These are phyloP conservation scores for Patiria pectinifera DNA, from an alignment of 53 echinoderm and acorn worm species.

Conservation along the genomic window DNA sequence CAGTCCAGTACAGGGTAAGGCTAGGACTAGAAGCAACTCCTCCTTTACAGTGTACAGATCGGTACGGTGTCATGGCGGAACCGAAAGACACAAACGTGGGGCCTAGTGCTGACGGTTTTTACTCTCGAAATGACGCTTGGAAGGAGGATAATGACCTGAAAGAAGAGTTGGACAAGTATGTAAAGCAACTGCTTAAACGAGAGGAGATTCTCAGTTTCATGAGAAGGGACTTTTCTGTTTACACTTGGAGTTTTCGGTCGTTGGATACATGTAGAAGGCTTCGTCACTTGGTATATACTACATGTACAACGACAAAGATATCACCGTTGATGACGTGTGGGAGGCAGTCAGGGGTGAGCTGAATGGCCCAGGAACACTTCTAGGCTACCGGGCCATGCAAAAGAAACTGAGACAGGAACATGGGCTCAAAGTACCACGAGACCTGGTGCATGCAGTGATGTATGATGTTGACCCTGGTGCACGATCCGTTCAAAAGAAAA, in stretches of 20 bases:
- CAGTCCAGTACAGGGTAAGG: too few relatives aligned
- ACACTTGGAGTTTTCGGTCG: conserved; percentile 26
- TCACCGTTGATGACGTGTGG: conserved; percentile 17
- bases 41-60: too few relatives aligned
- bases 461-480: conserved; percentile 26
- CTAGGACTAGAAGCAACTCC: too few relatives aligned
- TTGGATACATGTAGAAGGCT: conserved; percentile 5
- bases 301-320: conserved; percentile 1
- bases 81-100: not conserved
- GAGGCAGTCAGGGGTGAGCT: conserved; percentile 26
- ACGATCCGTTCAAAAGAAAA: conserved; percentile 26
- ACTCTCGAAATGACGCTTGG: not conserved
- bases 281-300: conserved; percentile 13
- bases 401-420: conserved; percentile 23
- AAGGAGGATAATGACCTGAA: conserved; percentile 16
- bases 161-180: conserved; percentile 18
- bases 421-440: conserved; percentile 26
- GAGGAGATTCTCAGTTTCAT: conserved; percentile 20
- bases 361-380: conserved; percentile 19
- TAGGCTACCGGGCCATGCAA: conserved; percentile 26
- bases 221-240: conserved; percentile 16
- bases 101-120: not conserved
- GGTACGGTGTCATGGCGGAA: too few relatives aligned
- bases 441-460: conserved; percentile 29
- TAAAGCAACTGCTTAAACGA: conserved; percentile 16